Base-by-base conservation (phyloP, 37 sponge, comb jelly and placozoan genomes). In the Lycopodina hypogea region DNA sequence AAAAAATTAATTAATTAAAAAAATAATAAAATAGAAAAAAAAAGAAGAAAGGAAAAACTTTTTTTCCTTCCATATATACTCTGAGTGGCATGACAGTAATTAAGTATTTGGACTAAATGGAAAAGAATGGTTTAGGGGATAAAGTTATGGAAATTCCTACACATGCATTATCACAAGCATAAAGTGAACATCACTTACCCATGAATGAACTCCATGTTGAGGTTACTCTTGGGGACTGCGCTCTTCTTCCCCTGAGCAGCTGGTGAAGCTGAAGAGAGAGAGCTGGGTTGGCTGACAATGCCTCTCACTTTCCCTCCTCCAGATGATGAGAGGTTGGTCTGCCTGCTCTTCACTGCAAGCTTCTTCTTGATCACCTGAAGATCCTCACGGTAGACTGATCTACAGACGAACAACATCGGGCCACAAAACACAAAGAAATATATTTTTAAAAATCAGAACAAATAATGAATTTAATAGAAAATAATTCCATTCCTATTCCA, bases 191-290 rank as follows among this genome's bases (percentile, higher is more conserved):
- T n/a, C 68, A 59, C 89, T 67, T 76, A 94, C 94, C 96, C 96
- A 87, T 93, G 93, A 9, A 93, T 88, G 84, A 92, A 96, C 70
- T 93, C 80, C 55, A 96, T 80, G 24, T 56, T 40, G n/a, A 96
- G 76, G 37, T 64, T 60, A 42, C 42, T 42, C 18, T 81, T 60
- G 1, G 94, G 94, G 7, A 85, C 74, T 22, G 36, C 42, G 2
- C 42, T 40, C 65, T 80, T 88, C 56, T 67, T 70, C 28, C 81
- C 82, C 17, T 78, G 18, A 48, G 38, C 76, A 72, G 58, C 85
- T 55, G 40, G 1, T 22, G 76, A 48, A 19, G 83, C 45, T 17
- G 78, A 28, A 0, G 78, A 69, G 48, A 45, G 48, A 45, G 48
- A 45, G 48, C 48, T 45, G 38, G 4, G 52, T 19, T 35, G 59